phyloP scores from a whole-genome alignment of 2,113 vertebrate species.

The Pygoscelis antarcticus region DNA sequence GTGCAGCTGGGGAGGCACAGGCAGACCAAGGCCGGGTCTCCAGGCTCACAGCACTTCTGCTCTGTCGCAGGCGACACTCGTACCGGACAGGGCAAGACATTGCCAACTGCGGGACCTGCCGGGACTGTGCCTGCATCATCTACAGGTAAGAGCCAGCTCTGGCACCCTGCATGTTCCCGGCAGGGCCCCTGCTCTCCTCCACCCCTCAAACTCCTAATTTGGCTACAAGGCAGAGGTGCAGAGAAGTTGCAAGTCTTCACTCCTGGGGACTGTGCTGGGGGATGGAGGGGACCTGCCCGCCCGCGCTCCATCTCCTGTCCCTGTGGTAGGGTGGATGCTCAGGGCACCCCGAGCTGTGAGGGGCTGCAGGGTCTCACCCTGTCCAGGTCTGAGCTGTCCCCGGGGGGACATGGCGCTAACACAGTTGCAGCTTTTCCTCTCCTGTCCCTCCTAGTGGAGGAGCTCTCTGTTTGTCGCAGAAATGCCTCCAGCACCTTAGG shows the following conservation, averaged over 20 bases:
- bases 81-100: constrained; percentile 88
- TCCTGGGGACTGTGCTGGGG: background rate
- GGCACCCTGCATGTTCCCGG: accelerated
- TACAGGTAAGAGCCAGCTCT: constrained; percentile 78
- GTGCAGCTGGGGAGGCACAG: background rate
- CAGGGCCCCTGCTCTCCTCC: background rate
- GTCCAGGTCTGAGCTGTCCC: background rate
- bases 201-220: too few species aligned
- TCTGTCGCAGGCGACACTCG: constrained; percentile 79
- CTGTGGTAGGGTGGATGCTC: background rate
- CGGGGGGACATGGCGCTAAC: accelerated
- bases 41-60: background rate
- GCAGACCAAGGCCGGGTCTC: accelerated
- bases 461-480: background rate
- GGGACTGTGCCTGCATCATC: constrained; percentile 89
- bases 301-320: background rate
- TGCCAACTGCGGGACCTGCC: constrained; percentile 88
- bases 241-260: background rate
- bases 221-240: accelerated
- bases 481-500: background rate
- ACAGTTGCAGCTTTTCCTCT: background rate
- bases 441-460: background rate
- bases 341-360: accelerated
- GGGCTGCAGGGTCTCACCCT: background rate
- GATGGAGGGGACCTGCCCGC: background rate